phyloP scores from a whole-genome alignment of 1,140 invertebrate genomes.

The Ridgeia piscesae region DNA sequence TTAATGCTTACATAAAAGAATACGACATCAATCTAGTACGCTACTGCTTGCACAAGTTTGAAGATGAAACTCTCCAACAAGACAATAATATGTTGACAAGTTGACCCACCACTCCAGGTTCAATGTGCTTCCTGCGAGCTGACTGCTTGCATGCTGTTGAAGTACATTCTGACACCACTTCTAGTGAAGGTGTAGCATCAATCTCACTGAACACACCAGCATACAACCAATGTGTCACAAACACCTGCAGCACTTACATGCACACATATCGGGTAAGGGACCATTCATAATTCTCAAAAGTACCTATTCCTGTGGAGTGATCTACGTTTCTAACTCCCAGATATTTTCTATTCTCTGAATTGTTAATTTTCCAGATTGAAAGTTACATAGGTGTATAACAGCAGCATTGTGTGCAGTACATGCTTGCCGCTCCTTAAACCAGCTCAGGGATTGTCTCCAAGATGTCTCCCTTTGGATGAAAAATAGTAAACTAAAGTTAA shows the following conservation, averaged over 20 bases:
- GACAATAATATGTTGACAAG: neutral
- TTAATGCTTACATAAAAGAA: neutral
- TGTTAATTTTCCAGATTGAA: too few species aligned
- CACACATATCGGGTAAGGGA: neutral
- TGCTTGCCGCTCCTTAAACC: too few species aligned
- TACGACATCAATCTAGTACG: too few species aligned
- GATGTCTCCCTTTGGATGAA: too few species aligned
- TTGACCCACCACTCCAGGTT: neutral
- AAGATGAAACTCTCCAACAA: neutral
- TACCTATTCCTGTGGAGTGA: too few species aligned
- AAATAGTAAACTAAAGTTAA: too few species aligned
- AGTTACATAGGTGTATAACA: too few species aligned
- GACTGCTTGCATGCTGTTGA: neutral
- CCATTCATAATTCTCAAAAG: too few species aligned
- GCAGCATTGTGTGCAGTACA: too few species aligned
- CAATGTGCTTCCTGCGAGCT: neutral
- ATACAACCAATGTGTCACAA: neutral
- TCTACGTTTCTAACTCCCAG: too few species aligned
- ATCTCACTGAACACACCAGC: neutral
- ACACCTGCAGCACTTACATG: neutral
- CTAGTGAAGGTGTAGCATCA: neutral
- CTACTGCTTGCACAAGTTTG: neutral
- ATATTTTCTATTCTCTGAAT: too few species aligned
- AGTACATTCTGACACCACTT: neutral
- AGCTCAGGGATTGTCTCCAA: too few species aligned